Base-by-base conservation (phyloP, 2,888 invertebrate species). In the Drosophila nr. perissopoda region DNA sequence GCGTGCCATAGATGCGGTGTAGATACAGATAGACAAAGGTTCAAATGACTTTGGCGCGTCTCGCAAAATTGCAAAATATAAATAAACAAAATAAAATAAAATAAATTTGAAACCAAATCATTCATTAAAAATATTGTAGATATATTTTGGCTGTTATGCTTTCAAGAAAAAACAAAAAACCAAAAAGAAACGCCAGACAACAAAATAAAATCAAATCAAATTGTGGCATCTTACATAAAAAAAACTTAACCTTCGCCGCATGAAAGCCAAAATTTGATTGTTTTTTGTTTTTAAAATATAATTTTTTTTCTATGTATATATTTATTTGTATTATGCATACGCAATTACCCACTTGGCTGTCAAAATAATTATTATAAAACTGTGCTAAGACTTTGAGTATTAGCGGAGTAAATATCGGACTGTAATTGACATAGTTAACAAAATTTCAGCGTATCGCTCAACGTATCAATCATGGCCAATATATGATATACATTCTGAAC, bases 171-270 rank as follows among this genome's bases (percentile, higher is more conserved):
- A 49, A 45, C 38, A 48, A 48, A 42, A 54, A 73, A 67, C 67
- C 52, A 76, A 63, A 68, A 69, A 51, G 33, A 38, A 56, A 67
- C 54, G 31, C 69, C 61, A 74, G 38, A 45, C 59, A 59, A 70
- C 48, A 80, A 85, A 69, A 61, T 38, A 67, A 83, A 84, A 66
- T 77, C 90, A 68, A 84, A 89, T 84, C 85, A 87, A 84, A 84
- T 72, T 84, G 73, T 73, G 88, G 85, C 88, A 87, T 85, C 88
- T 86, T 86, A 89, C 82, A 89, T 89, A 86, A 87, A 83, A 59
- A 62, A 69, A 51, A 63, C 64, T 85, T 85, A 86, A 82, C 85
- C 85, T 85, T 87, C 90, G 82, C 72, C 69, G 48, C 61, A 84
- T 72, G 74, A 69, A 73, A 87, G 75, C 69, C 74, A 80, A 76